Evolutionary conservation across 37 sponge, comb jelly and placozoan genomes (phyloP).

Genomic region (Tethya wilhelma): DNA sequence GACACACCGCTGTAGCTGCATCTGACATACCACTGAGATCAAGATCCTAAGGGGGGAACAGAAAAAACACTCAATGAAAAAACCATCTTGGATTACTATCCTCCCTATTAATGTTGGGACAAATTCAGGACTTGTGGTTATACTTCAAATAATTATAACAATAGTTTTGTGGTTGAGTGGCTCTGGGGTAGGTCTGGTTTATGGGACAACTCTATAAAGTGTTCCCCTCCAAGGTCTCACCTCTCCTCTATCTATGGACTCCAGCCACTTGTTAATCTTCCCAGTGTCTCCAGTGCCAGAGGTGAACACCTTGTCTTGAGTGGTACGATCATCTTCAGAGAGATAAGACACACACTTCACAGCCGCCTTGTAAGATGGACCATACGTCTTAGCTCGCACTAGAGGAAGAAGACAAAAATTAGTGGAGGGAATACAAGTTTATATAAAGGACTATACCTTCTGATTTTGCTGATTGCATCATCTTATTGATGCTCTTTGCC

Average conservation of each 20-base stretch:
- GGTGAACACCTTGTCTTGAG: conserved; percentile 7
- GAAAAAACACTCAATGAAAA: background rate
- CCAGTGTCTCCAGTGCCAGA: background rate
- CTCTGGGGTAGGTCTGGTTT: background rate
- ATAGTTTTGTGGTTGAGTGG: too few species aligned
- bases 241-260: conserved; percentile 48
- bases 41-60: conserved; percentile 40
- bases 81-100: too few species aligned
- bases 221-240: conserved; percentile 7
- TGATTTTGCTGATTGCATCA: background rate
- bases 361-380: conserved; percentile 27
- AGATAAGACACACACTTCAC: conserved; percentile 30
- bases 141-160: too few species aligned
- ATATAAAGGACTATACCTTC: conserved; percentile 16
- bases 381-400: background rate
- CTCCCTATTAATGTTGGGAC: too few species aligned
- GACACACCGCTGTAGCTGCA: conserved; percentile 28
- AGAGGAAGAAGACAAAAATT: background rate
- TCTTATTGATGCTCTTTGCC: conserved; percentile 31
- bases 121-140: background rate
- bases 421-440: background rate
- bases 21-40: conserved; percentile 39
- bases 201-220: background rate
- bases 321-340: background rate
- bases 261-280: conserved; percentile 24